phyloP scores from a whole-genome alignment of 2,113 vertebrate genomes.

The Sterna hirundo region DNA sequence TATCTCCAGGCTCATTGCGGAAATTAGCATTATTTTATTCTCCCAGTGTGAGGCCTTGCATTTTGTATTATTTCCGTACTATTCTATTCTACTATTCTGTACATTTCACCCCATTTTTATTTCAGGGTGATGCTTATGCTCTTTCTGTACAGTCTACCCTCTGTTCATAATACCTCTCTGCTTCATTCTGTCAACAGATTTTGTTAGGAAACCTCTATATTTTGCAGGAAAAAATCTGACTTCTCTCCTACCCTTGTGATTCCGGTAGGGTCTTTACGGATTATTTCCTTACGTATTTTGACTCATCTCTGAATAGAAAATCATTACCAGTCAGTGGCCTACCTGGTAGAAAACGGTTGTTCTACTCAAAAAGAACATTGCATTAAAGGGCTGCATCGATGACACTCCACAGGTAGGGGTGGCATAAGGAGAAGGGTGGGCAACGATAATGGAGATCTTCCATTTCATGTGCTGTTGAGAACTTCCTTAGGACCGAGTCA shows the following conservation, averaged over 20 bases:
- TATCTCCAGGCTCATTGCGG: background rate
- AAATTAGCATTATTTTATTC: slow-evolving; percentile 50
- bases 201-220: background rate
- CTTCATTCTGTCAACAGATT: background rate
- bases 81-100: background rate
- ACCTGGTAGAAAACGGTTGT: background rate
- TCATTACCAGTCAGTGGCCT: background rate
- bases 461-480: background rate
- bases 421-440: background rate
- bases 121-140: background rate
- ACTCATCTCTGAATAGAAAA: background rate
- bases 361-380: background rate
- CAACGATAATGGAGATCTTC: background rate
- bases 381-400: background rate
- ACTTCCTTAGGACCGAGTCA: background rate
- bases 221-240: background rate
- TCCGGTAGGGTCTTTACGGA: background rate
- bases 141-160: background rate
- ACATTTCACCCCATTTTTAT: background rate
- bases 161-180: background rate
- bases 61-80: slow-evolving; percentile 11
- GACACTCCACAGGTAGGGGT: background rate
- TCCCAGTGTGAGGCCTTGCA: background rate
- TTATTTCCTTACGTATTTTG: background rate
- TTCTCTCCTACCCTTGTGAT: background rate